phyloP scores from a whole-genome alignment of 2,888 invertebrate species.

The Chloromyia formosa region DNA sequence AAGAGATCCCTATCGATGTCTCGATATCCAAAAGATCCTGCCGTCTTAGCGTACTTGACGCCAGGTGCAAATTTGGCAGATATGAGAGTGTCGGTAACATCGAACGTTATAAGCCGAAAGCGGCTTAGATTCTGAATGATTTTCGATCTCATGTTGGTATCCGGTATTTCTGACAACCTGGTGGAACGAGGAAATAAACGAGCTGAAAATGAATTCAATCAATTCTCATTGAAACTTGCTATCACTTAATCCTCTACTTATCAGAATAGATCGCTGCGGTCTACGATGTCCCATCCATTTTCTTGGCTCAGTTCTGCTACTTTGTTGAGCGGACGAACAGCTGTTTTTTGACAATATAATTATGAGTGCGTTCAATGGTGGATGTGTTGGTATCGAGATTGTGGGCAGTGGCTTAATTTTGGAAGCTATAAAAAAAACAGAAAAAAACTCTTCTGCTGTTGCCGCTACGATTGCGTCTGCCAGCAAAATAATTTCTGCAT shows the following conservation, averaged over 20 bases:
- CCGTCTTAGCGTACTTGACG: constrained; percentile 76
- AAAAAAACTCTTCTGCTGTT: too few relatives aligned
- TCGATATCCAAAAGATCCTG: constrained; percentile 69
- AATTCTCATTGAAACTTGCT: not conserved
- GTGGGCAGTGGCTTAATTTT: too few relatives aligned
- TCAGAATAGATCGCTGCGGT: not conserved
- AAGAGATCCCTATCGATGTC: constrained; percentile 54
- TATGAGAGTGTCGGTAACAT: constrained; percentile 88
- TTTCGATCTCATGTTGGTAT: not conserved
- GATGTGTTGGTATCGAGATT: too few relatives aligned
- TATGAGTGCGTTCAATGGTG: too few relatives aligned
- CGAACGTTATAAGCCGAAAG: constrained; percentile 79
- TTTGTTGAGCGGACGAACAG: too few relatives aligned
- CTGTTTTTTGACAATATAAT: too few relatives aligned
- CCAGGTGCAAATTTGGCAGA: constrained; percentile 70
- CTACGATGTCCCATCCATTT: too few relatives aligned
- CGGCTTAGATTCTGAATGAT: constrained; percentile 23
- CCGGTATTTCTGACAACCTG: too few relatives aligned
- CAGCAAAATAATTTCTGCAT: too few relatives aligned
- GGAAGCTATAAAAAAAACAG: too few relatives aligned
- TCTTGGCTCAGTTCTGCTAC: too few relatives aligned
- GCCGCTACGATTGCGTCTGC: too few relatives aligned
- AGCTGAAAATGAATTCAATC: not conserved
- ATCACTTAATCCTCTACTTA: not conserved
- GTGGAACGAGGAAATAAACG: not conserved